Base-by-base conservation (phyloP, 1,140 invertebrate species). In the Diabrotica undecimpunctata region DNA sequence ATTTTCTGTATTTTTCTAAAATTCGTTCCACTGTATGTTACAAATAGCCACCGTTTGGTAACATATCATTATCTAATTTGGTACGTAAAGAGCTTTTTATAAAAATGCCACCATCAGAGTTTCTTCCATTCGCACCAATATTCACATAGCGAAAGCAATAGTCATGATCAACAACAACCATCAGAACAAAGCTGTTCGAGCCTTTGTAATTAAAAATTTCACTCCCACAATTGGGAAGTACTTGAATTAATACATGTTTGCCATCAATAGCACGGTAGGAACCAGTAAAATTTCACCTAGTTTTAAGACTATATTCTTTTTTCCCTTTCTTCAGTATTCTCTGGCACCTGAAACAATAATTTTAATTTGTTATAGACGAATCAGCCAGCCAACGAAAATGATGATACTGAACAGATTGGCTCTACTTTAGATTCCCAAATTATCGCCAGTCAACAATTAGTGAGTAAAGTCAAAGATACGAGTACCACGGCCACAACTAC, bases 231-330 rank as follows among this genome's bases (percentile, higher is more conserved):
- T 77, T 65, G 11, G 65, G 12, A 7, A 77, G 79, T 41, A 66
- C 56, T 46, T 64, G 57, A 36, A 79, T 70, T 53, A 67, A 14
- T 7, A 79, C 68, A 68, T 79, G 75, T 65, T 78, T 80, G 0
- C 81, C 80, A 75, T 82, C 80, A 8, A 82, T 71, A 13, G 79
- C 74, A 39, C 75, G 74, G 35, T 74, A 57, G 66, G 76, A 79
- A 72, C 79, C 72, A 14, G 76, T 74, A 13, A 63, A 63, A 46
- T 63, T 63, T 14, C 39, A 55, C 39, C 53, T 55, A 6, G n/a
- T 41, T 3, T 46, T 5, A 54, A 39, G 56, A 14, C 39, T 25
- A 7, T 12, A 7, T 12, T 11, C 52, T 63, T 38, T 54, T 55
- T 36, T 39, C 8, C 62, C 53, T 56, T 55, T 63, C 62, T 0